Evolutionary conservation across 1,140 invertebrate genomes (phyloP), one percentile per base, ranked within the genome.

Genomic region (Seison nebaliae): DNA sequence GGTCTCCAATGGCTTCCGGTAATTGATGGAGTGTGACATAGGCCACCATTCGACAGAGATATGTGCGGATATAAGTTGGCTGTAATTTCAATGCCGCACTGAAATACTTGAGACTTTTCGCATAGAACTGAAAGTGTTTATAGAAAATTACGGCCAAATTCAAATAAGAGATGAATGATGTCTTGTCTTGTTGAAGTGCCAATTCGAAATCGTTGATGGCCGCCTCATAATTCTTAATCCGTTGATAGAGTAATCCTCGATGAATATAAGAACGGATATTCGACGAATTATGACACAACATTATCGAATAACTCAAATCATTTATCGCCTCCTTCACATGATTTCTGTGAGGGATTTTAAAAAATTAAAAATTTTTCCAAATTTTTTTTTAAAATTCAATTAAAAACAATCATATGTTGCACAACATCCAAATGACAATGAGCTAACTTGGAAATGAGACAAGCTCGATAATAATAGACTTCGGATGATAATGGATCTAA

Each of bases 131-230:
- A 32, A 14, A 14, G 17, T 28, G 22, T 28, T 9, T n/a, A 31
- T 12, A 31, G 17, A 31, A 12, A 31, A 12, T 6, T 7, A 31
- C 48, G 4, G 54, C 56, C 5, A 59, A 48, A 33, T 56, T 56
- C 11, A 54, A 49, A 44, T 54, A 52, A 19, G 54, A 54, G 43
- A 47, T 46, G n/a, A 53, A 51, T 17, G 50, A 47, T 32, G 56
- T 52, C 33, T 55, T 54, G 42, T 54, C 49, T 35, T 57, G 45
- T 33, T 52, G 52, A n/a, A 57, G 44, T 5, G 54, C 50, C 44
- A 51, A 49, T 44, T 59, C 54, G 49, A 57, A 59, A 43, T 59
- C 56, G 19, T 53, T 48, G 11, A 55, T 54, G 9, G 56, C 54
- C 47, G 56, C 55, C 37, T 56, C 54, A 32, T 47, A 38, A 28